phyloP scores from a whole-genome alignment of 2,797 vertebrate species.

The Galagoides demidoff region DNA sequence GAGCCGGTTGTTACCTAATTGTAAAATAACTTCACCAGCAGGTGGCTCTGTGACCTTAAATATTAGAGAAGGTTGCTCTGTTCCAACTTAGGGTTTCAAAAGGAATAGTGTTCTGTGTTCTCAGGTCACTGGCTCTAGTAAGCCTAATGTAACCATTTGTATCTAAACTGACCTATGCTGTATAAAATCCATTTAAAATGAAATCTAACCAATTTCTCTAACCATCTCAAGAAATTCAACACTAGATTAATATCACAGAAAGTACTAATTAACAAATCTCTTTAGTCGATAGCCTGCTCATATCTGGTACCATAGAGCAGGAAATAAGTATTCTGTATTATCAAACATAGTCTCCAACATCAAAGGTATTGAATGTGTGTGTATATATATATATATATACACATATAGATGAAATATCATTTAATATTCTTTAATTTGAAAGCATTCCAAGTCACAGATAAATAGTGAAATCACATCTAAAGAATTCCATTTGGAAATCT shows the following conservation, averaged over 20 bases:
- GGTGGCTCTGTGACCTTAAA: constrained; percentile 74
- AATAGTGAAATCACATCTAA: background rate
- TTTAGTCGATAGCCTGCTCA: background rate
- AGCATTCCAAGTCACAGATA: background rate
- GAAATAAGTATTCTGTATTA: background rate
- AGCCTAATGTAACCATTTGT: background rate
- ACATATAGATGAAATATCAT: background rate
- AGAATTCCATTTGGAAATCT: background rate
- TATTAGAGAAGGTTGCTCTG: rapidly evolving
- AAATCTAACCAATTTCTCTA: background rate
- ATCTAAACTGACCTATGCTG: background rate
- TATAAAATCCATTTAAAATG: background rate
- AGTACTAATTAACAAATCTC: background rate
- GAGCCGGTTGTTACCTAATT: background rate
- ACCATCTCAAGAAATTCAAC: background rate
- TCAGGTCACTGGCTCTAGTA: background rate
- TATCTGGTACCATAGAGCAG: background rate
- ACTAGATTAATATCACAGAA: background rate
- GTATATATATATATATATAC: background rate
- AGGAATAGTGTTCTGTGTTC: background rate
- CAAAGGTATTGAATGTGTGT: background rate
- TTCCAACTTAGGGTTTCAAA: background rate
- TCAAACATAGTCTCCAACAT: background rate
- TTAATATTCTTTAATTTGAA: background rate
- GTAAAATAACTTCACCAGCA: constrained; percentile 72